Evolutionary conservation across 2,888 invertebrate genomes (phyloP).

Genomic region (Eulithis testata): DNA sequence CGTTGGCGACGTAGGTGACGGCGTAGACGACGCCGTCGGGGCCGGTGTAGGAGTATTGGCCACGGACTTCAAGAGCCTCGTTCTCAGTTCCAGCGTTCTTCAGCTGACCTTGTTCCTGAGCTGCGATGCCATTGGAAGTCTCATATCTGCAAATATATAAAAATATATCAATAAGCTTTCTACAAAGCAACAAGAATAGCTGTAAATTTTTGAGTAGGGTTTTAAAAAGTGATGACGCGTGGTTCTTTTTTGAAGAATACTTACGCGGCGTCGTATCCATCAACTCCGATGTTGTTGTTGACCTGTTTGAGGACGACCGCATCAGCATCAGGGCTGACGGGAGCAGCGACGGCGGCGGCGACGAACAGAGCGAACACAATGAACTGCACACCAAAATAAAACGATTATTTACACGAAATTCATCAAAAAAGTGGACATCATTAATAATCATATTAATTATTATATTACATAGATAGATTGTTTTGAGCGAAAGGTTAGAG

Average conservation of each 20-base stretch:
- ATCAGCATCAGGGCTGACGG: constrained; percentile 55
- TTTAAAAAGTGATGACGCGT: not conserved
- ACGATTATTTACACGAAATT: no score
- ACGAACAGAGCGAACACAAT: constrained; percentile 67
- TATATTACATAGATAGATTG: no score
- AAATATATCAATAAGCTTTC: not conserved
- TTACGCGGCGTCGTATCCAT: constrained; percentile 62
- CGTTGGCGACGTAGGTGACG: constrained; percentile 79
- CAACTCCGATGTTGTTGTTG: constrained; percentile 64
- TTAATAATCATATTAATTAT: no score
- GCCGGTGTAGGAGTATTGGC: constrained; percentile 67
- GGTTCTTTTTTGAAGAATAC: constrained; percentile 38
- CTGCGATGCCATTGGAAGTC: constrained; percentile 65
- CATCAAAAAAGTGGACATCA: no score
- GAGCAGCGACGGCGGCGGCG: constrained; percentile 61
- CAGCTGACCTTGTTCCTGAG: constrained; percentile 50
- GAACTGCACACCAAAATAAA: constrained; percentile 58
- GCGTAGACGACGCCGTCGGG: constrained; percentile 75
- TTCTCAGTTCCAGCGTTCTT: constrained; percentile 61
- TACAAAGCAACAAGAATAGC: not conserved
- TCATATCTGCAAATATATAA: constrained; percentile 49
- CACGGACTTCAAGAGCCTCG: constrained; percentile 60
- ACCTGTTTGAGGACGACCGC: constrained; percentile 53
- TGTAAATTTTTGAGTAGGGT: no score
- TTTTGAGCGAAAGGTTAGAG: no score